Evolutionary conservation across 2,113 vertebrate species (phyloP).

Genomic region (Sterrhoptilus dennistouni): DNA sequence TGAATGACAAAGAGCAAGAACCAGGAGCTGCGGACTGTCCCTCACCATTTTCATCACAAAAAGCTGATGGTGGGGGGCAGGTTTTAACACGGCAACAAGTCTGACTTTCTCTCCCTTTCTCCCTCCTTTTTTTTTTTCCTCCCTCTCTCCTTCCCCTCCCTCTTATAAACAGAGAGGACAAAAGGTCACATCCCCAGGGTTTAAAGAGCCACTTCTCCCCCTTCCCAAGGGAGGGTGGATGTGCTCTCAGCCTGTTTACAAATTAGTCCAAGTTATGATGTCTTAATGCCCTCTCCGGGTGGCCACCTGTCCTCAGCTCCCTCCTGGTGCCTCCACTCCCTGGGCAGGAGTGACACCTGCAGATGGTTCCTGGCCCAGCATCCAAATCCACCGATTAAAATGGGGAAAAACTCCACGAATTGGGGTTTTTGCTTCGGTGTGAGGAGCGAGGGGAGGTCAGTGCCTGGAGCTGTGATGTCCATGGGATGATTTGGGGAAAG

Average conservation of each 20-base stretch:
- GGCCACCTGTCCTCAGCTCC: conserved; percentile 15
- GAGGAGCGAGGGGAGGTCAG: accelerated
- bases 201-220: conserved; percentile 36
- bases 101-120: conserved; percentile 47
- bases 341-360: conserved; percentile 53
- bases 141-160: neutral
- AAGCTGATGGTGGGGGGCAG: conserved; percentile 32
- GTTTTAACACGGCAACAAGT: conserved; percentile 16
- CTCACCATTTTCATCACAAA: conserved; percentile 67
- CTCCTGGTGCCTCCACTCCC: neutral
- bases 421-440: accelerated
- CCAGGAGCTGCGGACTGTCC: neutral
- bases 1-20: conserved; percentile 41
- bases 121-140: neutral
- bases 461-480: accelerated
- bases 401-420: accelerated
- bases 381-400: accelerated
- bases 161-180: conserved; percentile 62
- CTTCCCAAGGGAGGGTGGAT: conserved; percentile 16
- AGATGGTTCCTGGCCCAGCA: conserved; percentile 28
- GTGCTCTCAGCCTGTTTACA: conserved; percentile 60
- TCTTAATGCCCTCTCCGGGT: conserved; percentile 55
- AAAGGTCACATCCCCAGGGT: conserved; percentile 68
- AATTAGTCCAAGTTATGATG: conserved; percentile 62
- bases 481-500: accelerated